Evolutionary conservation across 2,113 vertebrate species (phyloP), one percentile per base, ranked within the genome.

Genomic region (Tonatia bakeri): DNA sequence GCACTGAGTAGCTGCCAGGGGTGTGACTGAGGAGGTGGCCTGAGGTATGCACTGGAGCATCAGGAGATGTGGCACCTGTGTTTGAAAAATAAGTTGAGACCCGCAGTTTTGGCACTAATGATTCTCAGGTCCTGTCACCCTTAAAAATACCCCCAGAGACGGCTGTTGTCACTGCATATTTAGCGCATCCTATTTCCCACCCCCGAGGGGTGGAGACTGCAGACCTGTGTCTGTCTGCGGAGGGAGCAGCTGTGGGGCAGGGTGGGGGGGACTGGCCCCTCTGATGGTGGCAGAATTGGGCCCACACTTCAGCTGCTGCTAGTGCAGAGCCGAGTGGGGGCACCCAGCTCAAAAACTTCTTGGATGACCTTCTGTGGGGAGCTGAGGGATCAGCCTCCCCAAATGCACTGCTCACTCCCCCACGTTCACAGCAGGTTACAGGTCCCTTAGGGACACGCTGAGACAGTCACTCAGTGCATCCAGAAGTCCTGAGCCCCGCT

Each of bases 91-190:
- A 82, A 94, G 61, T 76, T 28, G 91, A 94, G 73, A 50, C 65
- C 38, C 0, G 0, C 75, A 36, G 92, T 96, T 91, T 87, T 96
- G 91, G 82, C 86, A 72, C 86, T 72, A 80, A 83, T 91, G 77
- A 92, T 69, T 91, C 82, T 73, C 85, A 82, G 91, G 94, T 95
- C 47, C 93, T 91, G 54, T 91, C 91, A 94, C 96, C 77, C 95
- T 96, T 95, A 96, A 96, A 97, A 96, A 96, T 96, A 97, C n/a
- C 86, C 92, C 50, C 90, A 36, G n/a, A 92, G 82, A 54, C 0
- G 1, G 50, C 96, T 36, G 69, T 84, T 96, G 89, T 93, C 94
- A 1, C 96, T 95, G 96, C 95, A 94, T 94, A 89, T 96, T 96
- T 97, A 96, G 86, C 94, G 1, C 93, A 3, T 94, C 83, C 72